Evolutionary conservation across 2,113 vertebrate species (phyloP), one percentile per base, ranked within the genome.

Genomic region (Sprattus sprattus): DNA sequence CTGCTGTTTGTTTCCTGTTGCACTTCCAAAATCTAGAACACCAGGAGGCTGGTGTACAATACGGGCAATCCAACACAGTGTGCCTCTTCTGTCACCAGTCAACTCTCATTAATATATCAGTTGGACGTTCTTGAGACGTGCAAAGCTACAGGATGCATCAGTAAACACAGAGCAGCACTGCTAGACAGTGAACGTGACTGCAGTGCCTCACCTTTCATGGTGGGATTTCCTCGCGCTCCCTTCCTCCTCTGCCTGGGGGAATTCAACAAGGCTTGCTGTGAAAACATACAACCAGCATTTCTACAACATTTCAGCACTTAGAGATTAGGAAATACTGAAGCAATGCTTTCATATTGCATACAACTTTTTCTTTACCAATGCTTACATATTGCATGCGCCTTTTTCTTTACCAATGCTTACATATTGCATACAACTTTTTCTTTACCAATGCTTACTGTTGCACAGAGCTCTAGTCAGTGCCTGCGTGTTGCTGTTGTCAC

Each of bases 231-330:
- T 71, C 96, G 95, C 2, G 94, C 95, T 49, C 95, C 96, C 94
- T 97, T 98, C 93, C 97, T 95, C 85, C 95, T 94, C 91, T 98
- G 97, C 87, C 96, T 91, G 84, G 97, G 97, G 32, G 97, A 97
- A 92, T 97, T 96, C 88, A 97, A 82, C 92, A 97, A 89, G 32
- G 96, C 95, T 60, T 96, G 95, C 97, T 97, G 94, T 91, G 45
- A 93, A 94, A 91, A 94, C 3, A 91, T 84, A 75, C 71, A 78
- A 22, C 39, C 32, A 60, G 25, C 71, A 75, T 49, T n/a, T 80
- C 46, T 50, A 80, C 45, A 25, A 39, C 20, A 83, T 44, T 60
- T 57, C 82, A 83, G 49, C 28, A 22, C 0, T 82, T 67, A 20
- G 78, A 60, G 18, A 60, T 6, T 22, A 60, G 54, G 4, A 87